Evolutionary conservation across 2,888 invertebrate genomes (phyloP), one percentile per base, ranked within the genome.

Genomic region (Lasiommata megera): DNA sequence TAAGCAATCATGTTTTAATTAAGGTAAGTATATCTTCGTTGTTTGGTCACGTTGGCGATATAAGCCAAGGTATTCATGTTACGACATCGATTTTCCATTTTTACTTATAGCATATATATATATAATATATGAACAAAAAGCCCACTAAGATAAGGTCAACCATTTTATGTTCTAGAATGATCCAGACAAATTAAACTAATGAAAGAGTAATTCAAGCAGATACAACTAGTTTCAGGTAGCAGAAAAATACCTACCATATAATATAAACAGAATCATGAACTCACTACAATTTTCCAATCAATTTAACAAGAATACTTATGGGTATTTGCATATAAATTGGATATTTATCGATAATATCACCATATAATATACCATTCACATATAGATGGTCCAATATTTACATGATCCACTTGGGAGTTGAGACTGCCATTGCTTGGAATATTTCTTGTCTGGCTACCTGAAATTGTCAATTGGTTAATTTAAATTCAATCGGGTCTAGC

Each of bases 261-360:
- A 29, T 7, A 31, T 44, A 14, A 43, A 28, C 43, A 43, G 7
- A n/a, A 23, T 14, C 9, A 44, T 28, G 14, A 23, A 29, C 6
- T 46, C 31, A 6, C 29, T 29, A 46, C 46, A 46, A 31, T 46
- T 29, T 31, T 46, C 46, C 31, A 46, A 31, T 46, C 40, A 40
- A 52, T 52, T 29, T 40, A 40, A 29, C 51, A 40, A 51, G 18
- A 51, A 51, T 51, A 40, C 23, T 29, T 28, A 7, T 14, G 44
- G 14, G 41, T 41, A 46, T 57, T 55, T 60, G 57, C 55, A 58
- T 62, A 60, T 53, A 58, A 60, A 60, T 34, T 52, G 55, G 36
- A 31, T 54, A 37, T 17, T 57, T 60, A 46, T 40, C 44, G 12
- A 47, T 52, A 23, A 56, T 50, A 38, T 48, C 41, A 52, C n/a